These are phyloP conservation scores for Drosophila paulistorum DNA, from an alignment of 1,140 invertebrate genomes.

Conservation along the genomic window DNA sequence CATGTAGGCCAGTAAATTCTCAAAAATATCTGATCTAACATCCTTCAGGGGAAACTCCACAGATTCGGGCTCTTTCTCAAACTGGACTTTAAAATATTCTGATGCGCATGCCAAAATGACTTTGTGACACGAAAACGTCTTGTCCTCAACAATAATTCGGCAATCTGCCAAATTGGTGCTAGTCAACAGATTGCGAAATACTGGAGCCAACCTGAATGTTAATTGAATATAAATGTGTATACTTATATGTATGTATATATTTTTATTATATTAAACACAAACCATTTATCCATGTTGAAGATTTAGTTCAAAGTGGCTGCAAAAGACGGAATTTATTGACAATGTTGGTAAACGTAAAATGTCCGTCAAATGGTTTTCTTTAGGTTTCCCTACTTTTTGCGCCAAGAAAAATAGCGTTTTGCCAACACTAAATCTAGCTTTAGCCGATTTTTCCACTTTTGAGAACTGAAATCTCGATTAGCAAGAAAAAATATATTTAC, in stretches of 20 bases:
- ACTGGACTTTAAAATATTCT: constrained; percentile 40
- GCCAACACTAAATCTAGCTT: too few species aligned
- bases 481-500: too few species aligned
- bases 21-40: constrained; percentile 15
- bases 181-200: background rate
- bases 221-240: background rate
- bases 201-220: constrained; percentile 10
- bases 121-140: constrained; percentile 35
- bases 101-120: constrained; percentile 30
- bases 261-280: background rate
- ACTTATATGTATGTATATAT: too few species aligned
- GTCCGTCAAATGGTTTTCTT: too few species aligned
- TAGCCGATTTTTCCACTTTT: too few species aligned
- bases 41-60: constrained; percentile 7
- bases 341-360: too few species aligned
- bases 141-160: constrained; percentile 15
- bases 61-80: constrained; percentile 19
- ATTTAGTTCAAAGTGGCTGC: too few species aligned
- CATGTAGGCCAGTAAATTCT: constrained; percentile 14
- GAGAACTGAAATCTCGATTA: too few species aligned
- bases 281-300: constrained; percentile 2
- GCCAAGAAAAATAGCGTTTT: too few species aligned
- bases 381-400: too few species aligned
- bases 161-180: constrained; percentile 39
- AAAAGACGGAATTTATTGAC: too few species aligned